Base-by-base conservation (phyloP, 1,140 invertebrate species). In the Brevipalpus yothersi region DNA sequence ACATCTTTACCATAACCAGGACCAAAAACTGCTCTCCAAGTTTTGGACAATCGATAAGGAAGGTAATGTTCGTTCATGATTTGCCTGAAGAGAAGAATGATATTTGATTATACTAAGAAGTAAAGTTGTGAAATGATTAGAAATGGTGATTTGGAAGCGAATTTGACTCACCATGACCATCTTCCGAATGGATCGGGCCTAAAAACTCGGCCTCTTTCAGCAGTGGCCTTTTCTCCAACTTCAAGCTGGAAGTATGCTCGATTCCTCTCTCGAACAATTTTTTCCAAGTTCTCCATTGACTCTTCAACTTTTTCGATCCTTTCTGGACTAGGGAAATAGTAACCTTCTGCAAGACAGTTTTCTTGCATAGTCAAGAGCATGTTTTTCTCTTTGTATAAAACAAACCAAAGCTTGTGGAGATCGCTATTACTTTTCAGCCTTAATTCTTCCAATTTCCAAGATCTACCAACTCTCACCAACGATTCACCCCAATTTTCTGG, bases 351-450 rank as follows among this genome's bases (percentile, higher is more conserved):
- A 56, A 82, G 81, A 67, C 78, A 83, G 67, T 82, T 82, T 61
- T 86, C 76, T 73, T 95, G 83, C 92, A 97, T 94, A 17, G 94
- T 97, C 54, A 92, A 70, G 8, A 99, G 73, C 90, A 96, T 94
- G 70, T 99, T 99, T 60, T 80, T 74, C 74, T 98, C 94, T 75
- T 97, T 99, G 23, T 96, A 71, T 58, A 98, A 73, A 31, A 98
- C 77, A 75, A 81, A 95, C 94, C 94, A 99, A 59, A 98, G 73
- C 76, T 98, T 95, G 67, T 99, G 94, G 53, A 98, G 77, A 74
- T 99, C 94, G 55, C 80, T 75, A 71, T 95, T 98, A 56, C 86
- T 92, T 73, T 96, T 97, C 41, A 95, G 79, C 67, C 93, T 76
- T 39, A 98, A 72, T 72, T 98, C 94, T 66, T 94, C 90, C 51